These are phyloP conservation scores for Megaceryle torquata DNA, from an alignment of 2,113 vertebrate genomes.

Conservation along the genomic window DNA sequence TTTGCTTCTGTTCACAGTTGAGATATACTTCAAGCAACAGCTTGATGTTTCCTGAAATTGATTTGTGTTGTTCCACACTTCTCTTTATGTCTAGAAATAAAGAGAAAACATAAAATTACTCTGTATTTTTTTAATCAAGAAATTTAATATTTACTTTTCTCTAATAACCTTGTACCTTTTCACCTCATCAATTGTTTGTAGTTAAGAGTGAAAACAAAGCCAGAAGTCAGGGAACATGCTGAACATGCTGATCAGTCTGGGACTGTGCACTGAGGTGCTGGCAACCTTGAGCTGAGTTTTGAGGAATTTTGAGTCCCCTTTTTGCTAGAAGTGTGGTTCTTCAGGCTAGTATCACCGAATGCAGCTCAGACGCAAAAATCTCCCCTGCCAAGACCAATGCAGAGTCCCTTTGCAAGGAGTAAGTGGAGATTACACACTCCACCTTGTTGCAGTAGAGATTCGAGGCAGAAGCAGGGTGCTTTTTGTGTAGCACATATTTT, in stretches of 20 bases:
- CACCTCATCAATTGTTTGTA: background rate
- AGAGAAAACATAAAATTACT: too few relatives aligned
- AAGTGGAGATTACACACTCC: background rate
- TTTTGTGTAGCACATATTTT: background rate
- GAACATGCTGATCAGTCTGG: background rate
- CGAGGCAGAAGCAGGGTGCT: rapidly evolving
- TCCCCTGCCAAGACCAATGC: background rate
- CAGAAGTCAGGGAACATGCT: background rate
- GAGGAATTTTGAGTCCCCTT: background rate
- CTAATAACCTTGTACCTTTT: background rate
- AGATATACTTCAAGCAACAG: background rate
- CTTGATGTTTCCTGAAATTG: background rate
- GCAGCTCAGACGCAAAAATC: background rate
- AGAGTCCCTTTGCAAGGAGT: background rate
- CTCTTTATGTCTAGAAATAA: background rate
- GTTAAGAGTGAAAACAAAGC: background rate
- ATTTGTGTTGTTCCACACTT: background rate
- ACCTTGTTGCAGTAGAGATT: background rate
- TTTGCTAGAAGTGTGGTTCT: background rate
- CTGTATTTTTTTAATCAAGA: background rate
- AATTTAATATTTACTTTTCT: background rate
- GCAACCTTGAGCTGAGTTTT: background rate
- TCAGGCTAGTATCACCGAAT: background rate
- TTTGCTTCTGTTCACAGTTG: background rate
- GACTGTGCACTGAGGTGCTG: background rate